phyloP scores from a whole-genome alignment of 92 coral and sea anemone species.

The Muricea muricata region DNA sequence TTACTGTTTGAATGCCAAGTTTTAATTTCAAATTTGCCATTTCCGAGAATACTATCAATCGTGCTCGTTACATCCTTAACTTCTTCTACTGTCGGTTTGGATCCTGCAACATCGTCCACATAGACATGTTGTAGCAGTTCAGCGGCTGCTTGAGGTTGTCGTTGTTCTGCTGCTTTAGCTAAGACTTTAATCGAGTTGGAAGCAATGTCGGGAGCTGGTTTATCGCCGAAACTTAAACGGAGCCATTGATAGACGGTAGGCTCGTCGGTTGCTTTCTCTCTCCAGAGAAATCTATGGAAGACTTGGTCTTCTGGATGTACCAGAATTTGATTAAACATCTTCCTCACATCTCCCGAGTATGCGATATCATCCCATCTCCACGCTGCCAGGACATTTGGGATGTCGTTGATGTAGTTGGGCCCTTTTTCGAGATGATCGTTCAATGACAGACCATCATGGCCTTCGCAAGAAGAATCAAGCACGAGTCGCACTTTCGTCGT shows the following conservation, averaged over 20 bases:
- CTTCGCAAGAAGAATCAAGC: constrained; percentile 61
- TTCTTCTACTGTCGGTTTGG: constrained; percentile 36
- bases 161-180: constrained; percentile 54
- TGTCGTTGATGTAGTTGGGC: constrained; percentile 20
- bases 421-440: constrained; percentile 31
- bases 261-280: constrained; percentile 36
- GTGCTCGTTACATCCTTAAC: constrained; percentile 50
- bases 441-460: constrained; percentile 49
- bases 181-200: constrained; percentile 50
- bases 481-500: constrained; percentile 65
- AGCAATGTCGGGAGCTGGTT: constrained; percentile 76
- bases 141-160: constrained; percentile 60
- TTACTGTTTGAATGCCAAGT: constrained; percentile 10
- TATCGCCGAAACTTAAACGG: constrained; percentile 68
- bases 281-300: constrained; percentile 73
- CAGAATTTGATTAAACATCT: constrained; percentile 70
- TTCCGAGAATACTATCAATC: constrained; percentile 57
- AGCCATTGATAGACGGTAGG: constrained; percentile 72
- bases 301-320: constrained; percentile 74
- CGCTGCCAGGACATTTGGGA: constrained; percentile 48
- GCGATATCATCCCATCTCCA: not conserved
- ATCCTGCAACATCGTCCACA: constrained; percentile 71
- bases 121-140: constrained; percentile 63
- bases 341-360: constrained; percentile 54
- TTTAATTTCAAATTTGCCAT: constrained; percentile 12